Base-by-base conservation (phyloP, 1,140 invertebrate species). In the Magallana ariakensis region DNA sequence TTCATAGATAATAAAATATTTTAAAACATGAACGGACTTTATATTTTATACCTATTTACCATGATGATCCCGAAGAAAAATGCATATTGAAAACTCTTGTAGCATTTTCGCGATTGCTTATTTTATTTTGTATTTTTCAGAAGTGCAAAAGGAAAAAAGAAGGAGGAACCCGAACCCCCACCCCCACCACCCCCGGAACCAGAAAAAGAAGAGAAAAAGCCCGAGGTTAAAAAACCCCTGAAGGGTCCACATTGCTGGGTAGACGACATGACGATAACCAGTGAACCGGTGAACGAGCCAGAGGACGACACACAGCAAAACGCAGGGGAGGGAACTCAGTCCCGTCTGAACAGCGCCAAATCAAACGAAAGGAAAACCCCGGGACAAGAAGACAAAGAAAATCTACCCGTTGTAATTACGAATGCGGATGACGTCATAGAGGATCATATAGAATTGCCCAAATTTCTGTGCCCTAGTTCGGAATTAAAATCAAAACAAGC, bases 181-280 rank as follows among this genome's bases (percentile, higher is more conserved):
- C 84, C 88, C 2, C 83, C 86, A 16, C 87, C 87, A 2, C 60
- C 82, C 13, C 87, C 86, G 0, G 90, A 91, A 83, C 89, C 85
- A 15, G 89, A 88, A 82, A 87, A 87, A 7, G 85, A 87, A 80
- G 86, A 75, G 53, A 80, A 82, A 83, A 22, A 60, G 16, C 85
- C 84, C 5, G 85, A 87, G 54, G 82, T 89, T 15, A 90, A 88
- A 83, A 87, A 88, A 57, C 85, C 88, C 6, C 75, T 91, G 7
- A 88, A 87, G 84, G 90, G 90, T 22, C 90, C 90, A 2, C 85
- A 91, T 53, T 91, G 90, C 75, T 91, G 90, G 90, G 90, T 91
- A 13, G 90, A 91, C 85, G 90, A 91, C 60, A 89, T 86, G 53
- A 91, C 89, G 10, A 82, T 91, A 11, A 86, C 89, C 0, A 91